phyloP scores from a whole-genome alignment of 2,113 vertebrate genomes.

The Sakesphorus luctuosus region DNA sequence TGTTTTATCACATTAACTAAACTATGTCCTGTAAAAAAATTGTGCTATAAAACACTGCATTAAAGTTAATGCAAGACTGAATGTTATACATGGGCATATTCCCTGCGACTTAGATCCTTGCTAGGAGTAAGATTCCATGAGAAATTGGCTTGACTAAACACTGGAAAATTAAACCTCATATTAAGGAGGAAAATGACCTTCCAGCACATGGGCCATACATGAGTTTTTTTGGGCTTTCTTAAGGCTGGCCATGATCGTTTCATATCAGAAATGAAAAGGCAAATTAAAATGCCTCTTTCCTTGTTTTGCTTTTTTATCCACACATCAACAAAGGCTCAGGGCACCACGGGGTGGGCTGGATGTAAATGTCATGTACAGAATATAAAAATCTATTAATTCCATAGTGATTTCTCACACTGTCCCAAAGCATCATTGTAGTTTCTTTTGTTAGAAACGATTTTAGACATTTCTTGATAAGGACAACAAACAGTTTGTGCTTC shows the following conservation, averaged over 20 bases:
- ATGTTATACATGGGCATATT: not conserved
- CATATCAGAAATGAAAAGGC: not conserved
- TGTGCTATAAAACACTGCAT: not conserved
- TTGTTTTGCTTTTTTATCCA: not conserved
- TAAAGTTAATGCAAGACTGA: not conserved
- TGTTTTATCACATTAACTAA: conserved; percentile 4
- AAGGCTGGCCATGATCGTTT: not conserved
- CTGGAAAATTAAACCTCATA: not conserved
- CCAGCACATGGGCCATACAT: not conserved
- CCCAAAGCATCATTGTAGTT: not conserved
- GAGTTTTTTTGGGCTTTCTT: not conserved
- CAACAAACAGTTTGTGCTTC: not conserved
- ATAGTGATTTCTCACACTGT: not conserved
- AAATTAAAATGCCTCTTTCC: not conserved
- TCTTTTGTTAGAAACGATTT: not conserved
- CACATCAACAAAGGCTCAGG: not conserved
- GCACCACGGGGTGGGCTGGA: not conserved
- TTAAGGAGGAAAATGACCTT: not conserved
- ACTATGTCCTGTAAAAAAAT: not conserved
- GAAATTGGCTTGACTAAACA: not conserved
- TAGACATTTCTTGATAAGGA: not conserved
- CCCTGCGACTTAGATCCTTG: not conserved
- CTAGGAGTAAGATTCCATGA: not conserved
- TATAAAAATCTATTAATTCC: not conserved
- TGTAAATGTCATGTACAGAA: not conserved